Evolutionary conservation across 2,888 invertebrate species (phyloP).

Genomic region (Pecten maximus): DNA sequence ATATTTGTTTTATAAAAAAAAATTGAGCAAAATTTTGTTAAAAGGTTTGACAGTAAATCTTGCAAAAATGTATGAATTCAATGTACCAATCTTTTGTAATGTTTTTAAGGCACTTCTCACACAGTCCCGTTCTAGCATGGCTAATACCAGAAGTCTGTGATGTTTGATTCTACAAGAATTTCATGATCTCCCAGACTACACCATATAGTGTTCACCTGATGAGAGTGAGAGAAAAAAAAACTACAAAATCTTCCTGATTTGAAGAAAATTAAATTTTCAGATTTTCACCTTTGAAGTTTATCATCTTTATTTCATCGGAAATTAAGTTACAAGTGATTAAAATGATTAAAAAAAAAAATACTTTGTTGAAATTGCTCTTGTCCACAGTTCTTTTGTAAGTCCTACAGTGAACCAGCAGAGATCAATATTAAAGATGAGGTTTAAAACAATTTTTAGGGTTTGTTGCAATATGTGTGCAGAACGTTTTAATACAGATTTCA

Average conservation of each 20-base stretch:
- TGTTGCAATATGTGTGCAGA: slow-evolving; percentile 22
- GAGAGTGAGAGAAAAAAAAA: background rate
- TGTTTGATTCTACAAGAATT: slow-evolving; percentile 1
- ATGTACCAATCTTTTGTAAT: background rate
- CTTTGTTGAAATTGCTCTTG: background rate
- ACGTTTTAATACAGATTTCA: background rate
- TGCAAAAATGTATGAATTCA: background rate
- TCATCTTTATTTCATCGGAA: background rate
- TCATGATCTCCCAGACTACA: background rate
- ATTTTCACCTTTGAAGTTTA: background rate
- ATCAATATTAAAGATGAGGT: background rate
- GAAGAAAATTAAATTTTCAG: no score
- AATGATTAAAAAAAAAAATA: background rate
- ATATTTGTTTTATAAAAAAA: background rate
- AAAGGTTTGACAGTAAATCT: background rate
- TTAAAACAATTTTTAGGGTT: background rate
- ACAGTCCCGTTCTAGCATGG: background rate
- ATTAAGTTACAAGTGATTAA: background rate
- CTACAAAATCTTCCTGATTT: background rate
- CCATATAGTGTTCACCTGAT: background rate
- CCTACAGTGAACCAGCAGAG: background rate
- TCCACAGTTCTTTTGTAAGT: background rate
- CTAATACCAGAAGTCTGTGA: background rate
- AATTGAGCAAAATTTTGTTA: background rate
- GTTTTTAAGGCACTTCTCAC: background rate